Percentiles rank a stretch among this genome's conserved stretches.
Conservation (phyloP, 37 sponge, comb jelly and placozoan genomes). For the Aplysina aerophoba region DNA sequence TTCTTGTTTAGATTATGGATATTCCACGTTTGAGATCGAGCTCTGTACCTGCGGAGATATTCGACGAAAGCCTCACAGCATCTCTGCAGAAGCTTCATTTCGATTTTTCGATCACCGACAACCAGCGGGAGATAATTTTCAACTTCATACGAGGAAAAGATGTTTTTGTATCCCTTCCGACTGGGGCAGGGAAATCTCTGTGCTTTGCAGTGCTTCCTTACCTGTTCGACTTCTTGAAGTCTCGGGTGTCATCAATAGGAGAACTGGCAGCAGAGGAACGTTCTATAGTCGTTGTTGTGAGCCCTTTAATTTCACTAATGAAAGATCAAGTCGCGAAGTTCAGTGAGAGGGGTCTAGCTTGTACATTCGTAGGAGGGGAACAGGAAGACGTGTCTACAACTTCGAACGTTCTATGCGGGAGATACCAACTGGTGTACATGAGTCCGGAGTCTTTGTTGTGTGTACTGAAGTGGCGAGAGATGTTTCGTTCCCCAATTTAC, state of each 20-base stretch:
- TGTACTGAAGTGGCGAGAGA: background rate
- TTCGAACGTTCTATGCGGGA: background rate
- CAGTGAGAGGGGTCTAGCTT: background rate
- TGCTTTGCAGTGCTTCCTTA: background rate
- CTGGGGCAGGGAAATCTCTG: background rate
- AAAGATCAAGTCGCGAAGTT: slow-evolving; percentile 7
- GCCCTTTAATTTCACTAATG: background rate
- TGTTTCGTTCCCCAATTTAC: background rate
- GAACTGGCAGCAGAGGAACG: background rate
- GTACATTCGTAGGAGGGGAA: background rate
- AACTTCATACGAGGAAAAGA: background rate
- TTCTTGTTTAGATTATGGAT: too few species aligned
- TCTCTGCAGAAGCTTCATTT: too few species aligned
- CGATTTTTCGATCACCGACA: too few species aligned
- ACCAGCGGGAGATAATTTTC: background rate
- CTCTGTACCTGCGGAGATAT: too few species aligned
- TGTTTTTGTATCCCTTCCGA: background rate
- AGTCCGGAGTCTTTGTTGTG: slow-evolving; percentile 1
- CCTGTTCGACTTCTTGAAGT: background rate
- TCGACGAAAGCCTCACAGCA: too few species aligned
- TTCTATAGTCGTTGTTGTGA: slow-evolving; percentile 4
- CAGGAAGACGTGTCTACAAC: background rate
- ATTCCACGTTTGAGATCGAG: too few species aligned
- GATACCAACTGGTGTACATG: slow-evolving; percentile 2
- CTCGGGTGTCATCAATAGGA: background rate